Evolutionary conservation across 2,797 vertebrate species (phyloP).

Genomic region (Clamator glandarius): DNA sequence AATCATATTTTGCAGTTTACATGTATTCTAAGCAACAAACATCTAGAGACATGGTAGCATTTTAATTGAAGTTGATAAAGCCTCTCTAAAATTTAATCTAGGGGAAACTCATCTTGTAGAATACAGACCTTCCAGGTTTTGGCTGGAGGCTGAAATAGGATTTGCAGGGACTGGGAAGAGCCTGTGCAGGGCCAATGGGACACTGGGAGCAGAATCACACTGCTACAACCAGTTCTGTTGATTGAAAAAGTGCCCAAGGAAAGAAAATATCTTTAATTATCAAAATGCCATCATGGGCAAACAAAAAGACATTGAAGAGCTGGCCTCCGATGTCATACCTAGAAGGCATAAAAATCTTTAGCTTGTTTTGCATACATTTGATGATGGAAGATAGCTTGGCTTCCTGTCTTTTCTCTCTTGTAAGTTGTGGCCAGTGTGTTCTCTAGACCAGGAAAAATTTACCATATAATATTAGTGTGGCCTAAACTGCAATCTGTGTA

Average conservation of each 20-base stretch:
- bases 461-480: background rate
- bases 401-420: background rate
- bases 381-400: background rate
- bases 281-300: constrained; percentile 27
- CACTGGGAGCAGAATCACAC: constrained; percentile 16
- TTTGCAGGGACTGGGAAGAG: constrained; percentile 35
- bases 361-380: constrained; percentile 13
- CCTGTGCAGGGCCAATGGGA: constrained; percentile 31
- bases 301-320: constrained; percentile 19
- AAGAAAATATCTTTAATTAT: constrained; percentile 57
- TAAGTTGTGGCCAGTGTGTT: background rate
- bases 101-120: constrained; percentile 52
- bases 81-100: constrained; percentile 63
- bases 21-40: constrained; percentile 27
- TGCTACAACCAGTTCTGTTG: constrained; percentile 29
- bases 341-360: constrained; percentile 25
- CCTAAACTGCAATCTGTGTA: background rate
- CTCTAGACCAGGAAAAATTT: background rate
- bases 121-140: constrained; percentile 58
- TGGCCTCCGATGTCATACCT: background rate
- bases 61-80: constrained; percentile 78
- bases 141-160: constrained; percentile 33
- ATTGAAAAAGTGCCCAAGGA: constrained; percentile 59
- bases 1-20: constrained; percentile 44
- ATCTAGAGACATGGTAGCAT: constrained; percentile 52